These are phyloP conservation scores for Phania funesta DNA, from an alignment of 2,888 invertebrate genomes.

Conservation along the genomic window DNA sequence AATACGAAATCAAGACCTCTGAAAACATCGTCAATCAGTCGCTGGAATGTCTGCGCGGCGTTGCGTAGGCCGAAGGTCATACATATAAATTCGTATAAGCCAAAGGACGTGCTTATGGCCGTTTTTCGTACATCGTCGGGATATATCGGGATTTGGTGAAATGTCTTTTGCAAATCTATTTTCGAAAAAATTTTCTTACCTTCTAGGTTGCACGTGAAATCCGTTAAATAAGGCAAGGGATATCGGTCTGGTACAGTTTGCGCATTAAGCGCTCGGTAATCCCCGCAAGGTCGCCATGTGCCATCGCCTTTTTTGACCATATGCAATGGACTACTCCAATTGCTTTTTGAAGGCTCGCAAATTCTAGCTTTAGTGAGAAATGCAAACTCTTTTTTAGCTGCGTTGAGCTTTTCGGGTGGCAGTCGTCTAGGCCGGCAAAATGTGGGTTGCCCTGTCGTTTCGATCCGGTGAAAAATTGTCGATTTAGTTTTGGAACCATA, in stretches of 20 bases:
- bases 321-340: constrained; percentile 45
- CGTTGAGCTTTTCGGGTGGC: constrained; percentile 8
- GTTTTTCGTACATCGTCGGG: background rate
- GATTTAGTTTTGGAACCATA: constrained; percentile 27
- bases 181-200: constrained; percentile 54
- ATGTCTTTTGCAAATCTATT: constrained; percentile 10
- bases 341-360: constrained; percentile 40
- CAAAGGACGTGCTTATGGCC: constrained; percentile 18
- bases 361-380: constrained; percentile 39
- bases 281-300: constrained; percentile 48
- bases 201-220: constrained; percentile 8
- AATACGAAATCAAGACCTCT: constrained; percentile 6
- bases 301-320: constrained; percentile 32
- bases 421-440: too few species aligned
- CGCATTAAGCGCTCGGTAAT: background rate
- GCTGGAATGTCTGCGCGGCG: constrained; percentile 17
- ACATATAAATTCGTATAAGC: constrained; percentile 3
- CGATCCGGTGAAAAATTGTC: constrained; percentile 11
- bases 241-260: constrained; percentile 2
- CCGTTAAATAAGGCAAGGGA: constrained; percentile 12
- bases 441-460: too few species aligned
- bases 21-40: constrained; percentile 5
- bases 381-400: constrained; percentile 40
- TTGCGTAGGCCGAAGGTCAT: constrained; percentile 25
- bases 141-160: background rate